Conservation (phyloP, 2,113 vertebrate species). For the Connochaetes taurinus region DNA sequence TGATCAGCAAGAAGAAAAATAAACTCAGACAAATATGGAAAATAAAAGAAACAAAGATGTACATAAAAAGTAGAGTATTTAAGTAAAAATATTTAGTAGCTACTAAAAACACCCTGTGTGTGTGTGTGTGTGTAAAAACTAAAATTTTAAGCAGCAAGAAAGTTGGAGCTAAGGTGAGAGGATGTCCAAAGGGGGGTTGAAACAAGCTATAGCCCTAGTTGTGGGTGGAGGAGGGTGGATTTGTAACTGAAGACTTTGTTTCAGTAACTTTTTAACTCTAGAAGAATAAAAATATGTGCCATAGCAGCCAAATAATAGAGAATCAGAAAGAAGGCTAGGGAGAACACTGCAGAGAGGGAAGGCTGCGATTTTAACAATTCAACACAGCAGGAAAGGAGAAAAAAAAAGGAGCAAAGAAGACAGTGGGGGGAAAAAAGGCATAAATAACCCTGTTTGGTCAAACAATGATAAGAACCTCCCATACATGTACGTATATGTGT, state of each 20-base stretch:
- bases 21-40: neutral
- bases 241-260: neutral
- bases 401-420: neutral
- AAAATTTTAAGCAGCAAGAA: neutral
- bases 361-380: neutral
- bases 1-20: neutral
- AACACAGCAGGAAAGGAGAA: neutral
- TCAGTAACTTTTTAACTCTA: neutral
- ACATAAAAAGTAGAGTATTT: neutral
- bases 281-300: neutral
- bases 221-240: neutral
- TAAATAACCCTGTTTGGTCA: neutral
- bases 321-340: neutral
- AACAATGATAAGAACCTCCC: neutral
- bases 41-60: neutral
- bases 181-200: neutral
- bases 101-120: neutral
- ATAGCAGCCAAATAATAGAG: neutral
- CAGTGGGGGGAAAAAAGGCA: accelerated
- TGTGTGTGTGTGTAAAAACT: neutral
- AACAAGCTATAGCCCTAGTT: neutral
- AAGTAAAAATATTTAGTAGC: neutral
- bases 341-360: neutral
- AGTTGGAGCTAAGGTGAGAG: neutral
- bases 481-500: accelerated